Evolutionary conservation across 2,888 invertebrate genomes (phyloP).

Genomic region (Spicauda simplicius): DNA sequence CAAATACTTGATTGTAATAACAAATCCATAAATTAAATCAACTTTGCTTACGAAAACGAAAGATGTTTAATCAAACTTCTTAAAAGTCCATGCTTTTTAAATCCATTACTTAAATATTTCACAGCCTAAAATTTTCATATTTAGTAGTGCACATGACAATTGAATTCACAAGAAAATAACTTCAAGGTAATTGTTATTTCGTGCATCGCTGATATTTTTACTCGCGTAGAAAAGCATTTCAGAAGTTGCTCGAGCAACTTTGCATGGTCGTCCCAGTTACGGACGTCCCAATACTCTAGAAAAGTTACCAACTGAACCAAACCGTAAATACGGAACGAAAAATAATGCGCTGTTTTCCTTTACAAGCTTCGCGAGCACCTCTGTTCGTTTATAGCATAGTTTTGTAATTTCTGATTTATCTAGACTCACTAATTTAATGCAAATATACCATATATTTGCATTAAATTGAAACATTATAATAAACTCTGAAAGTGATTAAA

Average conservation of each 20-base stretch:
- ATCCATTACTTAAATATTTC: background rate
- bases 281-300: conserved; percentile 3
- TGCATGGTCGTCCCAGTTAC: conserved; percentile 19
- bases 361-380: background rate
- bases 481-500: no score
- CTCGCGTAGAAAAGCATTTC: conserved; percentile 8
- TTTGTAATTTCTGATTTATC: no score
- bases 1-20: no score
- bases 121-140: background rate
- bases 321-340: conserved; percentile 18
- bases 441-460: no score
- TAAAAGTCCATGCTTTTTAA: background rate
- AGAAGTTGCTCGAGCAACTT: conserved; percentile 11
- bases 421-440: no score
- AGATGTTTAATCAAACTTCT: no score
- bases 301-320: conserved; percentile 12
- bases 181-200: conserved; percentile 9
- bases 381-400: no score
- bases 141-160: background rate
- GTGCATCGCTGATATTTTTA: conserved; percentile 13
- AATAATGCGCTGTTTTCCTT: conserved; percentile 23
- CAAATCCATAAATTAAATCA: no score
- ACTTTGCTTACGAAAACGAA: no score
- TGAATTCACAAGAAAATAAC: conserved; percentile 3
- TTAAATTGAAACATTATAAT: no score